A percentile compares a stretch with the other conserved stretches of the same genome.
phyloP scores from a whole-genome alignment of 92 coral and sea anemone species.

The Epizoanthus illoricatus region DNA sequence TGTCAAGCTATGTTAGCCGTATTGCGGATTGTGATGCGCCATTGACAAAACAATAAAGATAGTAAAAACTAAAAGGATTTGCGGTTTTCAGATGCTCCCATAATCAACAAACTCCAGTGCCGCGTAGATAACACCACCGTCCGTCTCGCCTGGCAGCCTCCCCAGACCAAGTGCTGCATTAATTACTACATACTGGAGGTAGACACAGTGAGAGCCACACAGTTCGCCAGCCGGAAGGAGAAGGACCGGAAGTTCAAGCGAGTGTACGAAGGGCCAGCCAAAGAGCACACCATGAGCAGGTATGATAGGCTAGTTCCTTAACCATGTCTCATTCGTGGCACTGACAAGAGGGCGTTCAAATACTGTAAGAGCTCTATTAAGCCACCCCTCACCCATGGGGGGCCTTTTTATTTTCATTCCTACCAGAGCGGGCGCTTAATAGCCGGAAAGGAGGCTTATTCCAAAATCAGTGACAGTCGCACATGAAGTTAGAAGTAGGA shows the following conservation, averaged over 20 bases:
- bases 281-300: conserved; percentile 62
- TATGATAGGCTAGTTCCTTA: background rate
- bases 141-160: conserved; percentile 67
- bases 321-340: too few species aligned
- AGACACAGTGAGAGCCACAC: conserved; percentile 70
- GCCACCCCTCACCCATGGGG: too few species aligned
- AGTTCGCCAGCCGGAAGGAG: conserved; percentile 57
- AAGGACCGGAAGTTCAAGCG: conserved; percentile 79
- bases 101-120: conserved; percentile 66
- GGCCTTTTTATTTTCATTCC: too few species aligned
- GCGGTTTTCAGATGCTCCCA: conserved; percentile 57
- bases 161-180: conserved; percentile 64
- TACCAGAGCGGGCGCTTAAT: too few species aligned
- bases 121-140: conserved; percentile 79
- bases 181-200: conserved; percentile 80
- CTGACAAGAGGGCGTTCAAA: too few species aligned
- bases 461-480: too few species aligned
- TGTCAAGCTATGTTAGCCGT: too few species aligned
- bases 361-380: too few species aligned
- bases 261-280: conserved; percentile 79
- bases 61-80: too few species aligned
- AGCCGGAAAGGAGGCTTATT: too few species aligned
- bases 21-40: too few species aligned
- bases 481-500: too few species aligned
- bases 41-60: background rate